Evolutionary conservation across 2,888 invertebrate species (phyloP), one percentile per base, ranked within the genome.

Genomic region (Ormyrus thymus): DNA sequence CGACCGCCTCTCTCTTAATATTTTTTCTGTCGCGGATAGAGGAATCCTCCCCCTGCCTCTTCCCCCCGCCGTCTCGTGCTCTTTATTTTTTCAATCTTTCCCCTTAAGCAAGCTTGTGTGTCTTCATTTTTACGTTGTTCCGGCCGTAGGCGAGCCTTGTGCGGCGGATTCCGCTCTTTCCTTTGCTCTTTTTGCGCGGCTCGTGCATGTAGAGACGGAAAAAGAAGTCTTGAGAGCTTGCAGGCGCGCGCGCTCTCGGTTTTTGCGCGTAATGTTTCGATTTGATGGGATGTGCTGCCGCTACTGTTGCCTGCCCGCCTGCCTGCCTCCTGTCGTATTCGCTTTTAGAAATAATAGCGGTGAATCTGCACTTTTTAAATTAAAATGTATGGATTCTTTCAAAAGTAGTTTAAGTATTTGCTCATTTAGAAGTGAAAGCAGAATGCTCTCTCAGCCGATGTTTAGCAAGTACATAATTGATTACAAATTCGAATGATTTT

Each of bases 21-120:
- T 75, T 64, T 64, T 65, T 76, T 64, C 51, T 74, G 3, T 56
- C n/a, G 53, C 65, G n/a, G 61, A 79, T 72, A 72, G 61, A 72
- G 68, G 68, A 72, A 72, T 66, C 68, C 68, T 76, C 68, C 29
- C 29, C 29, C 29, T n/a, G n/a, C 29, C 29, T 1, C 29, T 62
- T 62, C 64, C 79, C 51, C 46, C 15, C 7, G 6, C 15, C 62
- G 61, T 68, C 59, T 72, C 50, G 45, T 48, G 55, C 66, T 76
- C 50, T 76, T 76, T 65, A 75, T 78, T 78, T 77, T 76, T 76
- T 76, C 75, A 76, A 68, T 76, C 66, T 79, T 71, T 76, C 11
- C 51, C 61, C 71, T 71, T 75, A 50, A 65, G 66, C 53, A 10
- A 50, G 46, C 70, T n/a, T 15, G 58, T 75, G 64, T 53, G 64